Conservation (phyloP, 2,797 vertebrate genomes). For the Micrastur ruficollis region DNA sequence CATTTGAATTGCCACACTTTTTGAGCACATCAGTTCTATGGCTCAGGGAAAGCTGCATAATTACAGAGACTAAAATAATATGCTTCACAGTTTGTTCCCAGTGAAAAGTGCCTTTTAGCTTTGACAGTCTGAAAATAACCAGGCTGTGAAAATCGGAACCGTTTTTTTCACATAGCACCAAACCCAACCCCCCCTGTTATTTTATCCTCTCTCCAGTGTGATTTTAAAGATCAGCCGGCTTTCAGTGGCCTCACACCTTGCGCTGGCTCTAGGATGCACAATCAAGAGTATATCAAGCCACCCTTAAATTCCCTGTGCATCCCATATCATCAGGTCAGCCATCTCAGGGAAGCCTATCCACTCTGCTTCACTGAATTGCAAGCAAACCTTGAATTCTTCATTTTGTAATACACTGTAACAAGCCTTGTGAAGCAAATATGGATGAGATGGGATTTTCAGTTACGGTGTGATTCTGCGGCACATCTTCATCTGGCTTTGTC, state of each 20-base stretch:
- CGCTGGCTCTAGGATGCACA: neutral
- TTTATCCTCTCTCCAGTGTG: neutral
- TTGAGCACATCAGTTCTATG: neutral
- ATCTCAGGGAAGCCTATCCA: neutral
- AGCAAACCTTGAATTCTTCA: neutral
- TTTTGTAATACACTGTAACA: neutral
- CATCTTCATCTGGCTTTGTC: neutral
- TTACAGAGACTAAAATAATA: neutral
- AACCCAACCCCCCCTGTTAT: neutral
- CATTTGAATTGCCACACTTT: neutral
- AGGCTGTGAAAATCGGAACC: neutral
- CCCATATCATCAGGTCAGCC: rapidly evolving
- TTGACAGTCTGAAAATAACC: conserved; percentile 1
- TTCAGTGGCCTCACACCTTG: neutral
- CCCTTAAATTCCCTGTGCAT: neutral
- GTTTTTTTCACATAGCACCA: neutral
- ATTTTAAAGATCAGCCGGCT: neutral
- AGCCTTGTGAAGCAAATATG: neutral
- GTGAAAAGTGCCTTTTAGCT: neutral
- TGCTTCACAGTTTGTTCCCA: neutral
- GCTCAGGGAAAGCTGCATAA: neutral
- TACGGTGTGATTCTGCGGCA: neutral
- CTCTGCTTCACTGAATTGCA: neutral
- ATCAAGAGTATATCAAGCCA: neutral
- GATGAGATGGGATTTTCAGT: neutral